phyloP scores from a whole-genome alignment of 2,888 invertebrate species.

The Anorthoa munda region DNA sequence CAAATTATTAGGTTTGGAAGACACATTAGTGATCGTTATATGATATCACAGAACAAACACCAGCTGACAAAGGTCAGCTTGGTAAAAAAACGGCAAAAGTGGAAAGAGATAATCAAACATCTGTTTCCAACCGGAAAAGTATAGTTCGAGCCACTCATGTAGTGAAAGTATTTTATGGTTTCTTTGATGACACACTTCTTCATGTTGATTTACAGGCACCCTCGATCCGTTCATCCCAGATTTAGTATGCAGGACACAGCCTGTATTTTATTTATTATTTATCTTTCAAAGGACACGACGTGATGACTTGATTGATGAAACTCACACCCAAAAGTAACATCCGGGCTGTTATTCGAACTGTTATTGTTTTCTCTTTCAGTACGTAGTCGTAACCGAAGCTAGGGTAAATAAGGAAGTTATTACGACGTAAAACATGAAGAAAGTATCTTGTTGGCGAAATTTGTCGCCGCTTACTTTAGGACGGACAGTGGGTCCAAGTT shows the following conservation, averaged over 20 bases:
- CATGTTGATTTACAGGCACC: slow-evolving; percentile 5
- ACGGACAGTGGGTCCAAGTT: slow-evolving; percentile 27
- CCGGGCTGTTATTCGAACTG: slow-evolving; percentile 7
- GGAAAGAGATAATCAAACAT: neutral
- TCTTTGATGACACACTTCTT: neutral
- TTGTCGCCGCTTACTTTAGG: slow-evolving; percentile 24
- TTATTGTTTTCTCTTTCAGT: slow-evolving; percentile 34
- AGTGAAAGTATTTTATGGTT: slow-evolving; percentile 3
- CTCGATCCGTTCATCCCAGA: neutral
- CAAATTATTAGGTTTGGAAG: neutral
- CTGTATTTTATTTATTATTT: slow-evolving; percentile 35
- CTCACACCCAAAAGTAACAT: slow-evolving; percentile 28
- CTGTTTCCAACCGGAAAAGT: neutral
- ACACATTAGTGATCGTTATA: neutral
- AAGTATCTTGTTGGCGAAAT: slow-evolving; percentile 44
- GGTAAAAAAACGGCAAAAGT: neutral
- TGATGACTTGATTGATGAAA: slow-evolving; percentile 34
- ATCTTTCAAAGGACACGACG: slow-evolving; percentile 15
- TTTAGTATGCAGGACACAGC: slow-evolving; percentile 12
- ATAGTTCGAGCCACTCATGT: neutral
- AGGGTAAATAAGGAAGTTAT: slow-evolving; percentile 55
- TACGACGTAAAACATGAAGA: slow-evolving; percentile 43
- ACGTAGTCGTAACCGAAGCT: slow-evolving; percentile 51
- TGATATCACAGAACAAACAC: slow-evolving; percentile 10
- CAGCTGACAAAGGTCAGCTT: neutral